Evolutionary conservation across 2,888 invertebrate genomes (phyloP).

Genomic region (Oligia latruncula): DNA sequence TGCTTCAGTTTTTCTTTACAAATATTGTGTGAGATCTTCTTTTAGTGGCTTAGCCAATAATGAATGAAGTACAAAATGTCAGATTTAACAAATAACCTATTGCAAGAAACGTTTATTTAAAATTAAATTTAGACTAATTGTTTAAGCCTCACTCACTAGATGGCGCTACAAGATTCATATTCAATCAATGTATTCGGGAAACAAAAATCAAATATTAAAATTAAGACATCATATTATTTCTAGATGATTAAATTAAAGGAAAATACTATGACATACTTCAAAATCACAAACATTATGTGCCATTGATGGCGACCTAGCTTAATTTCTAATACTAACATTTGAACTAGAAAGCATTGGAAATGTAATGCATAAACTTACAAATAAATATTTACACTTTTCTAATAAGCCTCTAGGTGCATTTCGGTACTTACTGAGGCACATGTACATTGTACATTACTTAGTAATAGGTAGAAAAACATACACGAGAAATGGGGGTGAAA

Average conservation of each 20-base stretch:
- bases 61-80: slow-evolving; percentile 24
- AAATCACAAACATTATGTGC: slow-evolving; percentile 74
- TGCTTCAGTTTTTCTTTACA: slow-evolving; percentile 27
- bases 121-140: slow-evolving; percentile 26
- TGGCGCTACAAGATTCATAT: slow-evolving; percentile 56
- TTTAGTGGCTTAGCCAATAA: slow-evolving; percentile 34
- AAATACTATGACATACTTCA: slow-evolving; percentile 60
- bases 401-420: slow-evolving; percentile 50
- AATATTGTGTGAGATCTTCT: slow-evolving; percentile 60
- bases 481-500: slow-evolving; percentile 32
- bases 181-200: slow-evolving; percentile 34
- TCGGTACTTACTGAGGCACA: slow-evolving; percentile 46
- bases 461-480: slow-evolving; percentile 5
- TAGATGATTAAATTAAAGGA: slow-evolving; percentile 53
- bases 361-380: slow-evolving; percentile 73
- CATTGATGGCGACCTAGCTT: slow-evolving; percentile 63
- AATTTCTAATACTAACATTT: slow-evolving; percentile 74
- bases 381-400: slow-evolving; percentile 67
- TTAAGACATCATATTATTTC: slow-evolving; percentile 44
- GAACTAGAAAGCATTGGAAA: slow-evolving; percentile 85
- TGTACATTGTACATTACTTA: slow-evolving; percentile 49
- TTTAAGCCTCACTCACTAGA: slow-evolving; percentile 59
- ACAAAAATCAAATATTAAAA: slow-evolving; percentile 43
- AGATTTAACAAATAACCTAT: neutral
- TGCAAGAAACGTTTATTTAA: neutral